Evolutionary conservation across 1,140 invertebrate genomes (phyloP).

Genomic region (Tetragonula clypearis): DNA sequence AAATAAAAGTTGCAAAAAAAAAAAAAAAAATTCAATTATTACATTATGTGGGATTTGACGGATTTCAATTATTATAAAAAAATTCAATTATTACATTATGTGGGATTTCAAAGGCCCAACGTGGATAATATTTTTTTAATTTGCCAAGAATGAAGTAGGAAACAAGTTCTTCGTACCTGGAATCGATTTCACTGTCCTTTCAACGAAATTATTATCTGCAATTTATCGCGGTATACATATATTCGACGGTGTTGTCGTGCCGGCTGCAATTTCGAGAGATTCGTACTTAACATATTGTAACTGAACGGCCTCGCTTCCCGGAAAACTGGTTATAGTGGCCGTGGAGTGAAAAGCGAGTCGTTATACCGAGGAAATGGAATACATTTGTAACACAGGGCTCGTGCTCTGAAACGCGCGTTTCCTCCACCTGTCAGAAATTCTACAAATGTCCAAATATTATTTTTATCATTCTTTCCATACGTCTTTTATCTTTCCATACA

Average conservation of each 20-base stretch:
- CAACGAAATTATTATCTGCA: background rate
- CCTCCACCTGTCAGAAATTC: background rate
- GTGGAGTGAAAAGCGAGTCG: background rate
- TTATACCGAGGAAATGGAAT: slow-evolving; percentile 3
- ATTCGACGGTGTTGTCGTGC: background rate
- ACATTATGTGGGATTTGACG: too few relatives aligned
- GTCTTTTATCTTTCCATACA: background rate
- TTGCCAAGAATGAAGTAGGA: too few relatives aligned
- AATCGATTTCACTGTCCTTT: background rate
- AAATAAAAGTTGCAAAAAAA: too few relatives aligned
- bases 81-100: too few relatives aligned
- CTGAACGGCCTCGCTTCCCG: background rate
- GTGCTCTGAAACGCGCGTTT: background rate
- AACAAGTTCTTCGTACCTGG: background rate
- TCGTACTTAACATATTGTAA: background rate
- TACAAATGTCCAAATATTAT: background rate
- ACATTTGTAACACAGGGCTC: slow-evolving; percentile 3
- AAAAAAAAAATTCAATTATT: too few relatives aligned
- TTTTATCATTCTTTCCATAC: background rate
- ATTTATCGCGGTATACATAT: background rate
- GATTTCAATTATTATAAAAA: too few relatives aligned
- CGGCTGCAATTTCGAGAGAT: background rate
- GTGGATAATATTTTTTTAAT: too few relatives aligned
- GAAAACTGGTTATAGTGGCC: background rate
- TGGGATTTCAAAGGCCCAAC: too few relatives aligned